phyloP scores from a whole-genome alignment of 2,113 vertebrate species.

The Mola mola region DNA sequence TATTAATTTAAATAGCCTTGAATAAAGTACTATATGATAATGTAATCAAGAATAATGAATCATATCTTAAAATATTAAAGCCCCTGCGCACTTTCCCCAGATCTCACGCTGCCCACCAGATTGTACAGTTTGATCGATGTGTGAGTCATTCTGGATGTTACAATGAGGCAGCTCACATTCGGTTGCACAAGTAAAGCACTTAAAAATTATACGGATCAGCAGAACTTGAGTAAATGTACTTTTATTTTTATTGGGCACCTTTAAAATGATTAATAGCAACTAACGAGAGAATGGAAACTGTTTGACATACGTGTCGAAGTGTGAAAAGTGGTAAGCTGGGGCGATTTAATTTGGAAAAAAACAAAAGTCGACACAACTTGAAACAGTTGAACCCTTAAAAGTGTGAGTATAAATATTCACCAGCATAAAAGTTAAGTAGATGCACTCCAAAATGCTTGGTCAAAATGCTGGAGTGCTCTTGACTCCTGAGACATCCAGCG shows the following conservation, averaged over 20 bases:
- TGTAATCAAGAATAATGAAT: too few relatives aligned
- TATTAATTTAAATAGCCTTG: too few relatives aligned
- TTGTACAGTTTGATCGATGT: too few relatives aligned
- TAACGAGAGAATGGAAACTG: background rate
- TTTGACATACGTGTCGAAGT: background rate
- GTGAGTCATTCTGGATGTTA: too few relatives aligned
- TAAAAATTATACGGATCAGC: too few relatives aligned
- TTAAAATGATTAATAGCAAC: too few relatives aligned
- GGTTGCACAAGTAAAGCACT: too few relatives aligned
- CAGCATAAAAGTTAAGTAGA: slow-evolving; percentile 25
- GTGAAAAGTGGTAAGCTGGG: background rate
- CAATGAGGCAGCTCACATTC: too few relatives aligned
- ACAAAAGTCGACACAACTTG: background rate
- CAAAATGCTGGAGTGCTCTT: slow-evolving; percentile 47
- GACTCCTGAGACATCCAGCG: slow-evolving; percentile 30
- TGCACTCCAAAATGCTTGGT: slow-evolving; percentile 23
- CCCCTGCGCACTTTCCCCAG: too few relatives aligned
- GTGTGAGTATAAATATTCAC: slow-evolving; percentile 14
- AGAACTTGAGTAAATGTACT: background rate
- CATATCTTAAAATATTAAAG: too few relatives aligned
- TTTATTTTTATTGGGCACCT: background rate
- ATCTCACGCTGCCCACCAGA: too few relatives aligned
- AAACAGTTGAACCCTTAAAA: background rate
- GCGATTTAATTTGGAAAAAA: background rate
- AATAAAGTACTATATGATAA: too few relatives aligned